Conservation (phyloP, 2,113 vertebrate species). For the Nibea coibor region DNA sequence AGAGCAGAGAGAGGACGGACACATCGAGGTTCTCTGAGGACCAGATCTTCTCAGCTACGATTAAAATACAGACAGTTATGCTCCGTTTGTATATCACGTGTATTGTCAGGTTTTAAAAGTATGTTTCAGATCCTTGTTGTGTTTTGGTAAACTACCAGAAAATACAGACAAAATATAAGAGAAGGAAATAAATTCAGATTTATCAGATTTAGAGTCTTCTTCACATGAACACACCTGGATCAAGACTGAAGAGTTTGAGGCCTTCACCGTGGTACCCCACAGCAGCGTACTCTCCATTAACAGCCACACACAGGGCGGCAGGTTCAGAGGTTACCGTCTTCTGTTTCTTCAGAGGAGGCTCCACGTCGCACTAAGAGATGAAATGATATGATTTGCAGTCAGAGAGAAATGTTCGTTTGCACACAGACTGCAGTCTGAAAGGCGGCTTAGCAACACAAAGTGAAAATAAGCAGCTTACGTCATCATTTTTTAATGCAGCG, state of each 20-base stretch:
- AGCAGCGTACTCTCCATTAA: constrained; percentile 74
- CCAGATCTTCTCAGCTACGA: constrained; percentile 76
- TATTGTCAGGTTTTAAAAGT: too few species aligned
- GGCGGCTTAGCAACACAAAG: not conserved
- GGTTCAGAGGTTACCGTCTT: constrained; percentile 36
- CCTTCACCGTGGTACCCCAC: constrained; percentile 86
- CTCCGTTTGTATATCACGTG: not conserved
- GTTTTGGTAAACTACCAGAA: too few species aligned
- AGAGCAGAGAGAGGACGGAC: constrained; percentile 81
- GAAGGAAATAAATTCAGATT: too few species aligned
- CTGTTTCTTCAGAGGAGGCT: constrained; percentile 59
- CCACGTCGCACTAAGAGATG: constrained; percentile 18
- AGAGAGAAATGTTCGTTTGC: not conserved
- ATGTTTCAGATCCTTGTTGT: too few species aligned
- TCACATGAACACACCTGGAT: constrained; percentile 78
- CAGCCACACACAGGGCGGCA: constrained; percentile 85
- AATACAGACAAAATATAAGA: too few species aligned
- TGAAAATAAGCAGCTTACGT: constrained; percentile 54
- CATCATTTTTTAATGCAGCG: constrained; percentile 61
- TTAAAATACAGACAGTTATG: not conserved
- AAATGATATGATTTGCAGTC: not conserved
- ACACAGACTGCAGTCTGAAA: not conserved
- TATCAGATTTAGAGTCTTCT: not conserved
- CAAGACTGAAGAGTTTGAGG: constrained; percentile 81
- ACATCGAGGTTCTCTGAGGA: constrained; percentile 45